Evolutionary conservation across 2,113 vertebrate genomes (phyloP), one percentile per base, ranked within the genome.

Genomic region (Lasiurus borealis): DNA sequence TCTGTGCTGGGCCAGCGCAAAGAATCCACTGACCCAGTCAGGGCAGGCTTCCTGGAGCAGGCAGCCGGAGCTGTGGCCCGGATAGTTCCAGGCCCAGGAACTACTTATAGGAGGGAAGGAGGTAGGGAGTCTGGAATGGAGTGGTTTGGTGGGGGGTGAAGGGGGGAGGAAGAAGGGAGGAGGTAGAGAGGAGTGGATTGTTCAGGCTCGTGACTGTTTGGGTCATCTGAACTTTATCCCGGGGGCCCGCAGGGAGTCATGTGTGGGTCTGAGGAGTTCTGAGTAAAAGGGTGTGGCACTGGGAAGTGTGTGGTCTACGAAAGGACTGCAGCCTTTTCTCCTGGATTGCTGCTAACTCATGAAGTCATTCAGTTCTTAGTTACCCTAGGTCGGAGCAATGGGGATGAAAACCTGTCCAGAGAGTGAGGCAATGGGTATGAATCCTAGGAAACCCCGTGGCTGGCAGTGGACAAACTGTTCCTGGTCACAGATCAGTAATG

Each of bases 201-300:
- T 84, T 40, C n/a, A 66, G 72, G 5, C 90, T 93, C 1, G 3
- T 96, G 88, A 96, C 72, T 92, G 48, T 19, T 48, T 84, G 75
- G 69, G 48, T 90, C 88, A 96, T 91, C 34, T 88, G 78, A 40
- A 83, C 50, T 95, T 94, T 80, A 93, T 81, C 78, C n/a, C 76
- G 29, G 36, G 64, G 40, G 27, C 54, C 52, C 66, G 29, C 48
- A 82, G 59, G 72, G 52, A 92, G 64, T 10, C 59, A 48, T 48
- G n/a, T n/a, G 13, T 82, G 31, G 19, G 34, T 31, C 44, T 57
- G 10, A 29, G 36, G 69, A 76, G 18, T 95, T 91, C 71, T 83
- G 9, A 94, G 6, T 66, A 36, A 48, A 73, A 25, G 29, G 18
- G 6, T 66, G 5, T 91, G 68, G 46, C 21, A 8, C 40, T 88